Evolutionary conservation across 1,140 invertebrate species (phyloP).

Genomic region (Drosophila bocqueti): DNA sequence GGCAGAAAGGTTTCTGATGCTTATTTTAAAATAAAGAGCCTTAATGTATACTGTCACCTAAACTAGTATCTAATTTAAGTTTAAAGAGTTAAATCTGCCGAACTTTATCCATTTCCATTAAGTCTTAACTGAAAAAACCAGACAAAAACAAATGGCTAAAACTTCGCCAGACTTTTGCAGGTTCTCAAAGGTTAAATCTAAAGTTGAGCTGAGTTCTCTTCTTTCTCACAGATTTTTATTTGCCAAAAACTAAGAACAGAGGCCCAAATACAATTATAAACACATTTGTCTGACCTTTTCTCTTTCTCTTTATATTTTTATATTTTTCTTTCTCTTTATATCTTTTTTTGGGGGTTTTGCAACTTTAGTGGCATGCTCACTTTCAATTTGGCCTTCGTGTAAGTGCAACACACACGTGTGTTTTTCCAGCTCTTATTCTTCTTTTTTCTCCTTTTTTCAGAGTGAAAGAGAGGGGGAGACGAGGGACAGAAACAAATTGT

Average conservation of each 20-base stretch:
- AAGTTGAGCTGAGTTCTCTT: background rate
- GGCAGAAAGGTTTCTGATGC: too few species aligned
- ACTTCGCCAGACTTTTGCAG: constrained; percentile 17
- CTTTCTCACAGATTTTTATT: background rate
- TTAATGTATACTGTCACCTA: background rate
- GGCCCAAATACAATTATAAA: constrained; percentile 69
- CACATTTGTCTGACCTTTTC: constrained; percentile 55
- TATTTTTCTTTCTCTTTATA: too few species aligned
- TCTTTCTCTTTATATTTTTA: background rate
- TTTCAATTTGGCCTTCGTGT: constrained; percentile 74
- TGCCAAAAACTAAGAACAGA: constrained; percentile 25
- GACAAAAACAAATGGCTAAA: constrained; percentile 13
- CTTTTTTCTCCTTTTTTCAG: background rate
- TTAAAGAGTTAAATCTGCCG: too few species aligned
- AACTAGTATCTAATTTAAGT: background rate
- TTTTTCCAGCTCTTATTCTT: constrained; percentile 5
- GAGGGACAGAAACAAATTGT: constrained; percentile 34
- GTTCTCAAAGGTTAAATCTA: constrained; percentile 9
- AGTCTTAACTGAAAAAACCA: constrained; percentile 3
- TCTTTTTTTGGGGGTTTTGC: background rate
- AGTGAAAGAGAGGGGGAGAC: background rate
- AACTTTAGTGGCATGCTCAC: constrained; percentile 57
- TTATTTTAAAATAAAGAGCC: background rate
- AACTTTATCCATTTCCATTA: background rate
- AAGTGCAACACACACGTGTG: constrained; percentile 25